phyloP scores from a whole-genome alignment of 64 coral and sea anemone species.

The Cladopsammia gracilis region DNA sequence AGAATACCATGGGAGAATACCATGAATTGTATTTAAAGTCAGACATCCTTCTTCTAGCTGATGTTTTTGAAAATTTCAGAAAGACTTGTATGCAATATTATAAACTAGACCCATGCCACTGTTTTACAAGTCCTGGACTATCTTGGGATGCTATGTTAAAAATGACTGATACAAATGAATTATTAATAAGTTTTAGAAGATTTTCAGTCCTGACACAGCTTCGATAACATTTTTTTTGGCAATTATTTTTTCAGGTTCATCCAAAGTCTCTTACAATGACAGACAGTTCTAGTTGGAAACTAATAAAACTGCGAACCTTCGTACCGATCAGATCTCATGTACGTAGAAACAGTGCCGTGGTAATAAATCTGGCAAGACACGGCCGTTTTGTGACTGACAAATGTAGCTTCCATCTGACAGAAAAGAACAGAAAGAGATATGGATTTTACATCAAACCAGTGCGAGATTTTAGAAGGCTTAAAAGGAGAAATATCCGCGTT shows the following conservation, averaged over 20 bases:
- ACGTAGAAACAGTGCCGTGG: constrained; percentile 37
- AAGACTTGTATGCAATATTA: no score
- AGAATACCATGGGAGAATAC: no score
- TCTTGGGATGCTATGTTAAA: no score
- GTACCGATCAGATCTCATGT: constrained; percentile 79
- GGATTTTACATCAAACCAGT: constrained; percentile 81
- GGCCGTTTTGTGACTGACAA: constrained; percentile 81
- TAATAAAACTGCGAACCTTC: constrained; percentile 39
- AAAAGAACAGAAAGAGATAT: constrained; percentile 77
- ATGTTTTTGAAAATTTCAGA: no score
- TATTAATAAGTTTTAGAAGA: no score
- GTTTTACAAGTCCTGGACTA: no score
- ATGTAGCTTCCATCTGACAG: constrained; percentile 70
- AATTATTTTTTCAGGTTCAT: constrained; percentile 57
- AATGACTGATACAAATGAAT: no score
- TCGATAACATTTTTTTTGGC: background rate
- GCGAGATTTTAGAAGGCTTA: constrained; percentile 78
- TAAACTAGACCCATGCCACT: no score
- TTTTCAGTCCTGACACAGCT: no score
- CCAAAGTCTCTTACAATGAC: constrained; percentile 64
- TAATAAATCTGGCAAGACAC: constrained; percentile 55
- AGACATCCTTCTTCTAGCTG: no score
- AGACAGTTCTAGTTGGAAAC: constrained; percentile 76
- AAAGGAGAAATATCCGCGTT: constrained; percentile 55
- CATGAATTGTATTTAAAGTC: no score